These are phyloP conservation scores for Moxostoma hubbsi DNA, from an alignment of 2,797 vertebrate genomes.

Conservation along the genomic window DNA sequence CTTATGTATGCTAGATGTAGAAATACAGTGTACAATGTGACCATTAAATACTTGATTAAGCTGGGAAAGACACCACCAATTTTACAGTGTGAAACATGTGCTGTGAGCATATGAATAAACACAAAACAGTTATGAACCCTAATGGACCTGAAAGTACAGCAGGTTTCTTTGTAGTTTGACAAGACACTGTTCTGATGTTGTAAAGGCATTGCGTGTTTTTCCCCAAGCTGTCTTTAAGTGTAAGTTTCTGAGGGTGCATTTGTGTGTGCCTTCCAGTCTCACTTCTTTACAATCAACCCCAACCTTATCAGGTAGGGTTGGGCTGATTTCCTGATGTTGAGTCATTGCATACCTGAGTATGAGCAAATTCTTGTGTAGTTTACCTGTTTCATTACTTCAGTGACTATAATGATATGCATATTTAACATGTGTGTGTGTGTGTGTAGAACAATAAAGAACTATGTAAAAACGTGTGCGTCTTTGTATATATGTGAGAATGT, in stretches of 20 bases:
- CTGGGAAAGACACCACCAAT: slow-evolving; percentile 45
- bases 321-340: slow-evolving; percentile 47
- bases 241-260: slow-evolving; percentile 41
- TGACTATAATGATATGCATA: slow-evolving; percentile 42
- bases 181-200: slow-evolving; percentile 11
- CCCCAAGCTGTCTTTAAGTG: slow-evolving; percentile 2
- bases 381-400: slow-evolving; percentile 42
- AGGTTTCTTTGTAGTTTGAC: slow-evolving; percentile 20
- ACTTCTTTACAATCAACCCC: slow-evolving; percentile 18
- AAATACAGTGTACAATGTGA: slow-evolving; percentile 61
- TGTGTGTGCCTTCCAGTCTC: slow-evolving; percentile 26
- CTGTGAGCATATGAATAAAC: slow-evolving; percentile 33
- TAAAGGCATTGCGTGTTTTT: neutral
- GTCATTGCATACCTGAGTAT: slow-evolving; percentile 58
- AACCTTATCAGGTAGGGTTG: slow-evolving; percentile 38
- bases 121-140: slow-evolving; percentile 9
- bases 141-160: slow-evolving; percentile 26
- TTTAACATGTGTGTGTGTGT: slow-evolving; percentile 10
- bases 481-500: slow-evolving; percentile 54
- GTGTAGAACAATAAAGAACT: slow-evolving; percentile 26
- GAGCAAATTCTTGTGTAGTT: slow-evolving; percentile 49
- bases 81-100: slow-evolving; percentile 49
- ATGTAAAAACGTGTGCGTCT: slow-evolving; percentile 43
- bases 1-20: slow-evolving; percentile 56
- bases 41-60: slow-evolving; percentile 59